phyloP scores from a whole-genome alignment of 2,113 vertebrate species.

The Hippocampus abdominalis region DNA sequence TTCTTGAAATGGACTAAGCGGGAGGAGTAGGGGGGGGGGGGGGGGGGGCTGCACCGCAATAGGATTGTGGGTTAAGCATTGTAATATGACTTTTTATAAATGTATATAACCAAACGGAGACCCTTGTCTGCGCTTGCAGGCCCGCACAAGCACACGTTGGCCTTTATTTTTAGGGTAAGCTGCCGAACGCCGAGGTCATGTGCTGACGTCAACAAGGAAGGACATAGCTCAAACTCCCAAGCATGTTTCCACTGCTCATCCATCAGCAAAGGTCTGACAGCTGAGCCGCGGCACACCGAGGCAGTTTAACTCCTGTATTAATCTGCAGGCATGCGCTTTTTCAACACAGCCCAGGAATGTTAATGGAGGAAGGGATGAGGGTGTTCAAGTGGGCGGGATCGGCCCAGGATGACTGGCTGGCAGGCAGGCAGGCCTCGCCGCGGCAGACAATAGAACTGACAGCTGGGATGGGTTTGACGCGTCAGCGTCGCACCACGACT shows the following conservation, averaged over 20 bases:
- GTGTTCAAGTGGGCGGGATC: constrained; percentile 27
- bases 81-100: no score
- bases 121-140: constrained; percentile 10
- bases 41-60: no score
- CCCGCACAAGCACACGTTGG: constrained; percentile 30
- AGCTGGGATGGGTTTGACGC: constrained; percentile 39
- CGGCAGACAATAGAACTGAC: constrained; percentile 24
- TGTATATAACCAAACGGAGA: constrained; percentile 8
- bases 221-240: constrained; percentile 70
- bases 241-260: constrained; percentile 70
- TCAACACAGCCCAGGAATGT: constrained; percentile 62
- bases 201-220: constrained; percentile 59
- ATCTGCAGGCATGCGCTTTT: constrained; percentile 55
- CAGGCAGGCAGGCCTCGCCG: constrained; percentile 21
- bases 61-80: no score
- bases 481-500: constrained; percentile 24
- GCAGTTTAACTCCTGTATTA: constrained; percentile 29
- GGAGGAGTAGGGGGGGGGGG: no score
- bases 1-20: constrained; percentile 27
- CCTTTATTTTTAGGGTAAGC: constrained; percentile 70
- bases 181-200: constrained; percentile 37
- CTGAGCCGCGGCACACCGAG: constrained; percentile 39
- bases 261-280: constrained; percentile 62
- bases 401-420: constrained; percentile 19
- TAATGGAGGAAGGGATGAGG: constrained; percentile 41